These are phyloP conservation scores for Poecile atricapillus DNA, from an alignment of 2,113 vertebrate genomes.

Conservation along the genomic window DNA sequence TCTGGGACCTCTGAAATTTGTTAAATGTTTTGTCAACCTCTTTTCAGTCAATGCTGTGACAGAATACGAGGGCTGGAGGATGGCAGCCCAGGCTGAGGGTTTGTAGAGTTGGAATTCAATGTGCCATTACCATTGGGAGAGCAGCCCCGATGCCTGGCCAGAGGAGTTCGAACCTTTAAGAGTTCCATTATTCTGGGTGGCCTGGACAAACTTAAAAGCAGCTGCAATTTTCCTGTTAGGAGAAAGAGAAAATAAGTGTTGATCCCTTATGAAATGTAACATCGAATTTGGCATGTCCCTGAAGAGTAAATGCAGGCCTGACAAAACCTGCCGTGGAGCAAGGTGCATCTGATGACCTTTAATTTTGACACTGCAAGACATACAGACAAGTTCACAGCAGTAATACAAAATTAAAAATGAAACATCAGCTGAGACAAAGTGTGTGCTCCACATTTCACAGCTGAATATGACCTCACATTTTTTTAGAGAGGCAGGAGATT, in stretches of 20 bases:
- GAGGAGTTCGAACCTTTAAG: conserved; percentile 90
- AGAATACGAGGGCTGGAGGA: background rate
- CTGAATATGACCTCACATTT: background rate
- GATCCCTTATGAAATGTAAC: background rate
- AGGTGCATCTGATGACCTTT: background rate
- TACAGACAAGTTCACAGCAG: background rate
- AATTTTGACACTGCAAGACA: background rate
- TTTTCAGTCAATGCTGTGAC: background rate
- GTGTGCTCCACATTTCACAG: background rate
- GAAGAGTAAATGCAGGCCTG: background rate
- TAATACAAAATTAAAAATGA: background rate
- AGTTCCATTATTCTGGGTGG: conserved; percentile 92
- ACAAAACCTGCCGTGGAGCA: background rate
- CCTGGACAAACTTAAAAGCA: conserved; percentile 94
- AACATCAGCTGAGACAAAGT: background rate
- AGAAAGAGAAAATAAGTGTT: conserved; percentile 42
- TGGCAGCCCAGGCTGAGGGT: background rate
- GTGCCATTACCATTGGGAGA: conserved; percentile 91
- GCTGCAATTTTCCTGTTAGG: conserved; percentile 94
- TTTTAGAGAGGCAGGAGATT: background rate
- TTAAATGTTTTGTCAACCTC: background rate
- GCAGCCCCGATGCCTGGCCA: conserved; percentile 85
- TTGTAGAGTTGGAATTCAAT: background rate
- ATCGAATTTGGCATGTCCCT: background rate
- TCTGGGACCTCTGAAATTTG: background rate